A percentile compares a stretch with the other conserved stretches of the same genome.
phyloP scores from a whole-genome alignment of 2,797 vertebrate genomes.

The Cygnus olor region DNA sequence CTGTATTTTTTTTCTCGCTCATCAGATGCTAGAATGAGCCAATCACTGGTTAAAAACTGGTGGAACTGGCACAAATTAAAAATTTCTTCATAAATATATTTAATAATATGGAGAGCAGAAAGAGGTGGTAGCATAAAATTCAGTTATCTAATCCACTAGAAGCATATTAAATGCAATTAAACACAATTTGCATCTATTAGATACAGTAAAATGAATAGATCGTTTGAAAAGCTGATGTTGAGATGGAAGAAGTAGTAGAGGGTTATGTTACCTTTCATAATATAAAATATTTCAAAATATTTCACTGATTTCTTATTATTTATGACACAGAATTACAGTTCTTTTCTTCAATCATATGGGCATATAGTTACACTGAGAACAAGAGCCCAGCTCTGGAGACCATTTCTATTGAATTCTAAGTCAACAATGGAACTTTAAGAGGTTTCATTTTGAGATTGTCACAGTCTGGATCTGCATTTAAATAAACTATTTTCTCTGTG shows the following conservation, averaged over 20 bases:
- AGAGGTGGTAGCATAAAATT: background rate
- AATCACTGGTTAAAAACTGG: background rate
- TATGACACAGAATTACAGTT: background rate
- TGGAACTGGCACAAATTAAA: background rate
- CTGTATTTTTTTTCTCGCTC: background rate
- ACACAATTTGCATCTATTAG: background rate
- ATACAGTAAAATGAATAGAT: background rate
- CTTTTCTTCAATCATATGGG: background rate
- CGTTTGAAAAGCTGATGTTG: background rate
- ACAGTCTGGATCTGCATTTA: background rate
- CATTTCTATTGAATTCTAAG: background rate
- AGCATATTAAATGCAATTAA: background rate
- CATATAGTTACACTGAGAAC: background rate
- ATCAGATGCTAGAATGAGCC: background rate
- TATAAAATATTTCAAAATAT: background rate
- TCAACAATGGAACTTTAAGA: background rate
- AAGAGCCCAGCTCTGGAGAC: background rate
- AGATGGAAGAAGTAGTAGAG: background rate
- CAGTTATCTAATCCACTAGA: background rate
- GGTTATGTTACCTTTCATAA: background rate
- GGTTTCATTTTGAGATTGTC: background rate
- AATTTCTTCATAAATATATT: background rate
- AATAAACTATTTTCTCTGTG: background rate
- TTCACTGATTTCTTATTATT: background rate
- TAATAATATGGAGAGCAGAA: background rate